A percentile compares a stretch with the other conserved stretches of the same genome.
Conservation (phyloP, 64 coral and sea anemone species). For the Montipora cactus region DNA sequence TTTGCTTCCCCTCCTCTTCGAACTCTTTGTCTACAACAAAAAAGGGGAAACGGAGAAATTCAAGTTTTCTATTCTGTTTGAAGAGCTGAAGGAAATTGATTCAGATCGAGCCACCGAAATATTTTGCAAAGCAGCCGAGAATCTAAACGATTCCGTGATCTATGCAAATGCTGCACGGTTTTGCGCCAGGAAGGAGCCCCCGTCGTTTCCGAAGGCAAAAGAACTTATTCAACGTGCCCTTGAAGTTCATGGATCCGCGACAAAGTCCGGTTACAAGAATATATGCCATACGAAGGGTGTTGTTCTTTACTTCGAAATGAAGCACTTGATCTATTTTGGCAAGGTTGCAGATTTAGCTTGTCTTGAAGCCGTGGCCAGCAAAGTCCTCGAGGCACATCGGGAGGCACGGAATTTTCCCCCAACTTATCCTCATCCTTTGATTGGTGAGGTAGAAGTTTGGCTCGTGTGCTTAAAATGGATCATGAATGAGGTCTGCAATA, state of each 20-base stretch:
- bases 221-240: slow-evolving; percentile 39
- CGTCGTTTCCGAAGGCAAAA: slow-evolving; percentile 56
- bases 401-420: slow-evolving; percentile 67
- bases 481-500: too few relatives aligned
- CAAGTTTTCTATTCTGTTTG: slow-evolving; percentile 64
- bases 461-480: slow-evolving; percentile 39
- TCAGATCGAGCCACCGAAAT: slow-evolving; percentile 40
- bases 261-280: neutral
- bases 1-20: slow-evolving; percentile 7
- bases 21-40: slow-evolving; percentile 67
- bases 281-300: slow-evolving; percentile 68
- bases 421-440: slow-evolving; percentile 74
- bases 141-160: slow-evolving; percentile 9
- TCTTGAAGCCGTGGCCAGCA: slow-evolving; percentile 45
- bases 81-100: slow-evolving; percentile 23
- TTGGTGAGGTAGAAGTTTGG: slow-evolving; percentile 87
- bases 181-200: slow-evolving; percentile 46
- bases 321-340: neutral
- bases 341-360: slow-evolving; percentile 7
- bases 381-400: slow-evolving; percentile 55
- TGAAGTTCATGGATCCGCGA: neutral
- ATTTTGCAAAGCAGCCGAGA: slow-evolving; percentile 36
- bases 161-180: slow-evolving; percentile 67
- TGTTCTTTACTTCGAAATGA: slow-evolving; percentile 50
- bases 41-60: neutral